Evolutionary conservation across 2,797 vertebrate species (phyloP), one percentile per base, ranked within the genome.

Genomic region (Gymnoscopelus microlampas): DNA sequence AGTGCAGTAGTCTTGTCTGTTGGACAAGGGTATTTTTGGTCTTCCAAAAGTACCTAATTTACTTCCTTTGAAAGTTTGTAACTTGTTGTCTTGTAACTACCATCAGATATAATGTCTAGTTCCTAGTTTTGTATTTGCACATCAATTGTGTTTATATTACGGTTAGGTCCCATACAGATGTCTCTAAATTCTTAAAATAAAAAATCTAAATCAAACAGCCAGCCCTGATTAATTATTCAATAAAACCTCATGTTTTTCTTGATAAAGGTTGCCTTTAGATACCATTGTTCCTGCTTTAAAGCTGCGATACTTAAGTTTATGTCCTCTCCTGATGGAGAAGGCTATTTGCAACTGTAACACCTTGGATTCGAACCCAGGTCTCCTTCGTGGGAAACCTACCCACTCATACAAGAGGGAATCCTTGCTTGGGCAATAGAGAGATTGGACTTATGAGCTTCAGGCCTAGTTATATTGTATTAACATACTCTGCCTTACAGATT

Each of bases 201-300:
- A 61, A 8, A 63, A 44, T 76, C 3, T 2, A 53, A 19, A 62
- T 65, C 13, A 11, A 51, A 19, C 13, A 19, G 4, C 5, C 19
- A 26, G 44, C 53, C 1, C 3, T 39, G 44, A 12, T 55, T 15
- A 39, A 60, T 70, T 8, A 60, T 8, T 35, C 26, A 1, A 1
- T 53, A 12, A 48, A 35, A 35, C 54, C 4, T 71, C 24, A 59
- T 73, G 23, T 13, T 9, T 76, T 69, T 58, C 44, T 72, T 70
- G 49, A 19, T 50, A 67, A 73, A 79, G 23, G 73, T 69, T 66
- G 49, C 53, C 64, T 70, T 39, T 35, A 35, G 60, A 68, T 56
- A 68, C 44, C 55, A 12, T 72, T 61, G 67, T 63, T 58, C 50
- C 14, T 6, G 63, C 47, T 72, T 60, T 64, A 58, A 39, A 53